Conservation (phyloP, 2,797 vertebrate genomes). For the Hippoglossus hippoglossus region DNA sequence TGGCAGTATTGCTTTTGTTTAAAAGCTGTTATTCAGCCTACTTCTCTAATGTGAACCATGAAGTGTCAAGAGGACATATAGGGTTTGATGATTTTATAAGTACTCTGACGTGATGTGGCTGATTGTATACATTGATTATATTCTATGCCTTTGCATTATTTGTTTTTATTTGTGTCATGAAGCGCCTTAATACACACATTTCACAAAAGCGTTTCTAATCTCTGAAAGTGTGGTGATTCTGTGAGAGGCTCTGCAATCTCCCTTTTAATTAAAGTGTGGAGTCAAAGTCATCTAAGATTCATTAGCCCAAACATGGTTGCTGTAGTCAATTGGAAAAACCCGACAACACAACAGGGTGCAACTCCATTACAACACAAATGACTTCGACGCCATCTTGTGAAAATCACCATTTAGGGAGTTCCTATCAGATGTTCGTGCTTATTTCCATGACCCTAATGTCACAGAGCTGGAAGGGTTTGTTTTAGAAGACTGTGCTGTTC, state of each 20-base stretch:
- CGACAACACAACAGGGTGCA: conserved; percentile 57
- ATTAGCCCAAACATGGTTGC: conserved; percentile 55
- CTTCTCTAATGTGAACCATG: conserved; percentile 6
- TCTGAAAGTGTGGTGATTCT: conserved; percentile 5
- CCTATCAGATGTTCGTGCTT: conserved; percentile 66
- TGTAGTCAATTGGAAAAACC: conserved; percentile 58
- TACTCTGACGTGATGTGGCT: background rate
- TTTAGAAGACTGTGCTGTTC: conserved; percentile 34
- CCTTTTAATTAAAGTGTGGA: conserved; percentile 55
- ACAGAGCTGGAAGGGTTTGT: conserved; percentile 52
- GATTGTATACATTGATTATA: conserved; percentile 3
- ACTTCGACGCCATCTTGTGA: conserved; percentile 60
- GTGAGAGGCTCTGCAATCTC: conserved; percentile 15
- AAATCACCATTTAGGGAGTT: conserved; percentile 66
- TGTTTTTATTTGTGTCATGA: conserved; percentile 3
- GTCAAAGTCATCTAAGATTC: conserved; percentile 61
- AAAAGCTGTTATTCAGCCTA: conserved; percentile 1
- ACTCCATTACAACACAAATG: conserved; percentile 68
- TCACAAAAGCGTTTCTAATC: background rate
- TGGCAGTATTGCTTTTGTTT: conserved; percentile 70
- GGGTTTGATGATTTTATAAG: conserved; percentile 28
- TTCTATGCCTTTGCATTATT: background rate
- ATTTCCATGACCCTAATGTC: conserved; percentile 66
- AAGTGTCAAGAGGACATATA: conserved; percentile 15
- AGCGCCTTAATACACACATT: background rate